Evolutionary conservation across 2,888 invertebrate genomes (phyloP).

Genomic region (Oxycera nigricornis): DNA sequence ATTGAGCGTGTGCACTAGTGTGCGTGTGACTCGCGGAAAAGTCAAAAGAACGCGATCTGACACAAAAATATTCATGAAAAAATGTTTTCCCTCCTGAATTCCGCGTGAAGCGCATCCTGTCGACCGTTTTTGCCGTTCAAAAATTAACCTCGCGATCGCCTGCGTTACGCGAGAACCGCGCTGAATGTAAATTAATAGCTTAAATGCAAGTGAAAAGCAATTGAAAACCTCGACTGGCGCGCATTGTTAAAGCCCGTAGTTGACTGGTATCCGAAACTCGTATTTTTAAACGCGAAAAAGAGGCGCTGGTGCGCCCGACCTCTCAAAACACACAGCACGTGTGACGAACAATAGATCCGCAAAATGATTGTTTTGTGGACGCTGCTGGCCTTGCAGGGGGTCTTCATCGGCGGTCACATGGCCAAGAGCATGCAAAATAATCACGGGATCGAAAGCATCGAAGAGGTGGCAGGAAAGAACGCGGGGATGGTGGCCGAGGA

Average conservation of each 20-base stretch:
- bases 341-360: background rate
- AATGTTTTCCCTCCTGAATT: constrained; percentile 18
- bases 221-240: too few species aligned
- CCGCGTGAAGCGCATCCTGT: constrained; percentile 11
- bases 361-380: constrained; percentile 41
- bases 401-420: constrained; percentile 41
- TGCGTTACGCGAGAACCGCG: background rate
- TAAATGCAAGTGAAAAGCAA: too few species aligned
- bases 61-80: constrained; percentile 26
- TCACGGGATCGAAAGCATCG: constrained; percentile 14
- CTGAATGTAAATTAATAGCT: too few species aligned
- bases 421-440: constrained; percentile 40
- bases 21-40: constrained; percentile 21
- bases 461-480: constrained; percentile 21
- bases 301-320: too few species aligned
- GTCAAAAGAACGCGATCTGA: constrained; percentile 16
- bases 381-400: constrained; percentile 39
- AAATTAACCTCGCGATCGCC: background rate
- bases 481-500: constrained; percentile 29
- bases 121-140: background rate
- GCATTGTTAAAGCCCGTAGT: too few species aligned
- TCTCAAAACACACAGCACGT: background rate
- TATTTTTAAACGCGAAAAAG: too few species aligned
- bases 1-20: background rate
- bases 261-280: too few species aligned